phyloP scores from a whole-genome alignment of 2,888 invertebrate species.

The Lucinisca nassula region DNA sequence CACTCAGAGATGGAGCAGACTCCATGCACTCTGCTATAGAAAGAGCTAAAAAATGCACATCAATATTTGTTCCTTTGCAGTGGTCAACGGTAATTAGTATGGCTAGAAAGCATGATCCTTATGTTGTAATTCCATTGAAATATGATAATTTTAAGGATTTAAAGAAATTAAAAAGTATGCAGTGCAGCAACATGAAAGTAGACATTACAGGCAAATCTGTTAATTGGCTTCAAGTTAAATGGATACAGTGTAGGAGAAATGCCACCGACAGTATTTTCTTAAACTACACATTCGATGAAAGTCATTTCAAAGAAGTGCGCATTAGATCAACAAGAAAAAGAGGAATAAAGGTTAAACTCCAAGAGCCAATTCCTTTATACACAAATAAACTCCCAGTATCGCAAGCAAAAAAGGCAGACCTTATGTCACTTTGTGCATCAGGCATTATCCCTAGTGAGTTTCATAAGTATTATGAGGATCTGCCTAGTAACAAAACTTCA shows the following conservation, averaged over 20 bases:
- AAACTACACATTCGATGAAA: conserved; percentile 33
- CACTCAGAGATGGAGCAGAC: conserved; percentile 65
- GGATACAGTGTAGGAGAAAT: conserved; percentile 27
- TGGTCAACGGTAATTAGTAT: conserved; percentile 43
- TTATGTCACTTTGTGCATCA: no score
- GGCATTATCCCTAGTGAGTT: no score
- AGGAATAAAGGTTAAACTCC: no score
- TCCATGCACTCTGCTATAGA: conserved; percentile 54
- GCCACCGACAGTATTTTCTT: conserved; percentile 37
- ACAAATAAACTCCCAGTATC: no score
- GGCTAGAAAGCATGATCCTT: conserved; percentile 51
- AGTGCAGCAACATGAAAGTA: conserved; percentile 33
- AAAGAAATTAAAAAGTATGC: conserved; percentile 25
- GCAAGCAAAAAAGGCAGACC: no score
- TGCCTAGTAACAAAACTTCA: no score
- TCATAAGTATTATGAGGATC: no score
- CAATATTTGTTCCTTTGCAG: conserved; percentile 52
- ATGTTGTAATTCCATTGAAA: conserved; percentile 58
- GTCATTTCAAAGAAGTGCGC: conserved; percentile 22
- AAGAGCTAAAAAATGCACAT: conserved; percentile 34
- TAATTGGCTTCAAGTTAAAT: conserved; percentile 46
- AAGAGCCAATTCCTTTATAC: no score
- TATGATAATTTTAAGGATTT: conserved; percentile 38
- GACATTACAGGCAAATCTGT: conserved; percentile 17
- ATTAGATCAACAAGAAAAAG: conserved; percentile 3